These are phyloP conservation scores for Oophaga pumilio DNA, from an alignment of 2,113 vertebrate species.

Conservation along the genomic window DNA sequence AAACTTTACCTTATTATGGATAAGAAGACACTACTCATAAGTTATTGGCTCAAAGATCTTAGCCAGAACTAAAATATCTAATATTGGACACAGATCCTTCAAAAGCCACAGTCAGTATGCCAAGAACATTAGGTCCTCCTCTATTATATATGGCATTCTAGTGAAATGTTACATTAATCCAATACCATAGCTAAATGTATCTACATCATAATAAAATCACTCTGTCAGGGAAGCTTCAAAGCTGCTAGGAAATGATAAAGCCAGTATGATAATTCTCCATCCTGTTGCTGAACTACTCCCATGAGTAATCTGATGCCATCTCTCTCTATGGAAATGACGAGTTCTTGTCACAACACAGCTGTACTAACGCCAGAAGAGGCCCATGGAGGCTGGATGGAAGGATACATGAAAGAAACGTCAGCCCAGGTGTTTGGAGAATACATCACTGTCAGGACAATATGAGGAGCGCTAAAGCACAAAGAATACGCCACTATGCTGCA, in stretches of 20 bases:
- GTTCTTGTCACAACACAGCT: conserved; percentile 36
- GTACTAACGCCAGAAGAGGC: conserved; percentile 21
- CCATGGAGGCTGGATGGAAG: conserved; percentile 37
- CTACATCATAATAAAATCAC: neutral
- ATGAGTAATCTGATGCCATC: conserved; percentile 24
- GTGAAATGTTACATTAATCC: neutral
- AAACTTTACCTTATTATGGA: too few relatives aligned
- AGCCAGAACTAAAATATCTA: too few relatives aligned
- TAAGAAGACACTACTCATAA: too few relatives aligned
- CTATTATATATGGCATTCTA: neutral
- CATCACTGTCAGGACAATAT: neutral
- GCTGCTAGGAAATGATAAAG: neutral
- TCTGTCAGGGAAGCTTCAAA: neutral
- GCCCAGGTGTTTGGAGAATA: conserved; percentile 18
- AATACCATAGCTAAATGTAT: neutral
- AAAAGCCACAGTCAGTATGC: too few relatives aligned
- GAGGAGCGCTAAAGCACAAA: neutral
- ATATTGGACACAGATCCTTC: too few relatives aligned
- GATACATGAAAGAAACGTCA: conserved; percentile 39
- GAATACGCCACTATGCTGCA: neutral
- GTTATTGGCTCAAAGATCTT: too few relatives aligned
- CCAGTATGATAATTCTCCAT: neutral
- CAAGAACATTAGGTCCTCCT: neutral
- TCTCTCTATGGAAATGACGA: conserved; percentile 28
- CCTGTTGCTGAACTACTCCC: conserved; percentile 15